phyloP scores from a whole-genome alignment of 2,888 invertebrate genomes.

The Eueremaeus valkanovi region DNA sequence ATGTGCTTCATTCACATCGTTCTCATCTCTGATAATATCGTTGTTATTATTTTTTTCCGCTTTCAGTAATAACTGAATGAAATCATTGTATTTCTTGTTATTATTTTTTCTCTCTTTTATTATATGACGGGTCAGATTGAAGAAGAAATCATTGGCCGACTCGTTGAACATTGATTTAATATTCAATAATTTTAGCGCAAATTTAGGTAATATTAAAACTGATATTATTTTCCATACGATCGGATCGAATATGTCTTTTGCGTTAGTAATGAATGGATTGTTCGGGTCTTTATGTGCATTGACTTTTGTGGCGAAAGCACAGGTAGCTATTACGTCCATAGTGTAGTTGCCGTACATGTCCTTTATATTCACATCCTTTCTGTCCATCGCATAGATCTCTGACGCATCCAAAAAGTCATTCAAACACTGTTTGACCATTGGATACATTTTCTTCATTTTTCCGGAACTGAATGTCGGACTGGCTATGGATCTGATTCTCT shows the following conservation, averaged over 20 bases:
- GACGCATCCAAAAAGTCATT: not conserved
- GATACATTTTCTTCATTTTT: too few relatives aligned
- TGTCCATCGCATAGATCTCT: not conserved
- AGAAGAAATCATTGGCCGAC: conserved; percentile 55
- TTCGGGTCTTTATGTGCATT: too few relatives aligned
- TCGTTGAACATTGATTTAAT: conserved; percentile 51
- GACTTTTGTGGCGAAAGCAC: conserved; percentile 62
- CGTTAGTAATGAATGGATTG: conserved; percentile 33
- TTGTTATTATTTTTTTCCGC: conserved; percentile 47
- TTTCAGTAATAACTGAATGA: conserved; percentile 59
- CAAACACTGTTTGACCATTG: too few relatives aligned
- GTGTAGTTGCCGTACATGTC: conserved; percentile 56
- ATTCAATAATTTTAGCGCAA: conserved; percentile 50
- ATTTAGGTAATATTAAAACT: conserved; percentile 51
- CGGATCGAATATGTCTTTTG: conserved; percentile 14
- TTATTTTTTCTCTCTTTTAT: conserved; percentile 56
- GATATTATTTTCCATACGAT: conserved; percentile 47
- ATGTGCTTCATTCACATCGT: conserved; percentile 28
- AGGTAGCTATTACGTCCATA: conserved; percentile 62
- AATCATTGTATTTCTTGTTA: too few relatives aligned
- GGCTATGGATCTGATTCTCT: too few relatives aligned
- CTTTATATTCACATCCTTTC: not conserved
- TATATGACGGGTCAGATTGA: conserved; percentile 55
- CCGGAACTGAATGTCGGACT: too few relatives aligned
- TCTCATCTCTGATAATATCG: not conserved